Evolutionary conservation across 2,888 invertebrate species (phyloP), one percentile per base, ranked within the genome.

Genomic region (Ernsta delagoae): DNA sequence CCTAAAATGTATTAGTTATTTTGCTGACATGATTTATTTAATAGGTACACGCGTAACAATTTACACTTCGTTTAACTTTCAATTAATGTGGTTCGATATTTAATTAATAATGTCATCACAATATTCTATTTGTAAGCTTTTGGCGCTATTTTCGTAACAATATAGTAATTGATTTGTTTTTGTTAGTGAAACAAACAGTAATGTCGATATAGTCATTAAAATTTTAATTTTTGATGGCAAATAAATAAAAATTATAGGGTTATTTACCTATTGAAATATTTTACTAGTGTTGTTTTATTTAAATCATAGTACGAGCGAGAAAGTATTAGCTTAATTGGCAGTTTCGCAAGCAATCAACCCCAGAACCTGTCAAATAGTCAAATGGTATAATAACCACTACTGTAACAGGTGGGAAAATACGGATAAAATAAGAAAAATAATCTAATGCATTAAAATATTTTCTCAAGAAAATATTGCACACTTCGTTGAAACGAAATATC

Each of bases 81-180:
- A 50, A 50, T 61, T 48, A 61, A 36, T 61, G 61, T 12, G 12
- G 48, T 43, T 59, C 24, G 61, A 34, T 61, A 50, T 50, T 50
- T 9, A 61, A 36, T 41, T 36, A 61, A 53, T 62, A 53, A 53
- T 9, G 12, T 53, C 16, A 39, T 48, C 3, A 61, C 34, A 4
- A 31, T 53, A 24, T 57, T 34, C 36, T 57, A 57, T 57, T 57
- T 39, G 7, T 57, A 34, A 36, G 1, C 56, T 31, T 39, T 56
- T 11, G 34, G 56, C 5, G 34, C n/a, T 56, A 34, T 34, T 34
- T 54, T 31, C n/a, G 54, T 31, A 5, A 54, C 56, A n/a, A 36
- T 57, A 8, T 1, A 36, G n/a, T 39, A 57, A 34, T 34, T 56
- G 5, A 5, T 56, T 56, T 11, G n/a, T 34, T 54, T 31, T 54